These are phyloP conservation scores for Scaptomyza hsui DNA, from an alignment of 1,140 invertebrate genomes.

Conservation along the genomic window DNA sequence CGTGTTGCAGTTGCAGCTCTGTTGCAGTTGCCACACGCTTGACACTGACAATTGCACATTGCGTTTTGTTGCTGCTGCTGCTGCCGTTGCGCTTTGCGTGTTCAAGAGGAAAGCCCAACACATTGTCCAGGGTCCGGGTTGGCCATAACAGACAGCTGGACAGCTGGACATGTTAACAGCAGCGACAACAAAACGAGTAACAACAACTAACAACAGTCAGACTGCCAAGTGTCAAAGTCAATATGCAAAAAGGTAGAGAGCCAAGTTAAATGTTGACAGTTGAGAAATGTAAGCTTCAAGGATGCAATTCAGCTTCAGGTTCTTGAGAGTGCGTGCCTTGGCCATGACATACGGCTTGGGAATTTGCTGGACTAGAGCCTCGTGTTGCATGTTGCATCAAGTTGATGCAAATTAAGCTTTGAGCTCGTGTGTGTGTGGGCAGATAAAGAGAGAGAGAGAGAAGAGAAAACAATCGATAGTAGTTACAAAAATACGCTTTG, in stretches of 20 bases:
- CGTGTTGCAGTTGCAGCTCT: constrained; percentile 22
- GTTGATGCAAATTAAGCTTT: constrained; percentile 15
- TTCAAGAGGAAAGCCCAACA: constrained; percentile 70
- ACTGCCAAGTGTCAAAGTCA: constrained; percentile 81
- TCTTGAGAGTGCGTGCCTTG: constrained; percentile 41
- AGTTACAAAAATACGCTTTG: constrained; percentile 7
- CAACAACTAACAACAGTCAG: constrained; percentile 30
- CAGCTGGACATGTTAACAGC: constrained; percentile 49
- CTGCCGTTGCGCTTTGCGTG: constrained; percentile 48
- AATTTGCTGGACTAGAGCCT: constrained; percentile 42
- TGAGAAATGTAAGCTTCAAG: constrained; percentile 79
- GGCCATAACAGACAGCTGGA: constrained; percentile 7
- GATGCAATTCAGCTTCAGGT: constrained; percentile 53
- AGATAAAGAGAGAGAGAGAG: no score
- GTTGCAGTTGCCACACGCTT: constrained; percentile 55
- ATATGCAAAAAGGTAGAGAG: constrained; percentile 52
- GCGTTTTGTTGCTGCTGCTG: constrained; percentile 12
- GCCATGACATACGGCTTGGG: constrained; percentile 59
- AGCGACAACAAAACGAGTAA: constrained; percentile 20
- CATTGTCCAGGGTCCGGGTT: constrained; percentile 52
- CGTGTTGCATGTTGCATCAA: constrained; percentile 35
- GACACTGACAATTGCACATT: constrained; percentile 75
- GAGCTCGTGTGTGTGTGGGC: not conserved
- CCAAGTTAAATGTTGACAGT: constrained; percentile 79
- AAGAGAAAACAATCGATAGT: constrained; percentile 14